These are phyloP conservation scores for Antheraea assamensis DNA, from an alignment of 2,888 invertebrate species.

Conservation along the genomic window DNA sequence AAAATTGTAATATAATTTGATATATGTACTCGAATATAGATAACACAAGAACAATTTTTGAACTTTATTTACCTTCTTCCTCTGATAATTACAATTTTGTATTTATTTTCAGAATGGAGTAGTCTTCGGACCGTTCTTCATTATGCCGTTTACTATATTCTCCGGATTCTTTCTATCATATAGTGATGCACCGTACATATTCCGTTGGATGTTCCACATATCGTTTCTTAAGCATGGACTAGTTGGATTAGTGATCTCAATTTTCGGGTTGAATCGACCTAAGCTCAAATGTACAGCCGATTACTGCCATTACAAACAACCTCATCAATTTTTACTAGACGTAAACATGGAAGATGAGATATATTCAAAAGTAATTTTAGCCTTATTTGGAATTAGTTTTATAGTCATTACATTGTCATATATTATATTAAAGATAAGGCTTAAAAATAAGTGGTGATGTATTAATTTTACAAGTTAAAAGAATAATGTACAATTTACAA, in stretches of 20 bases:
- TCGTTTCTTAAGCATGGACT: constrained; percentile 95
- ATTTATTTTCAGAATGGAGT: constrained; percentile 89
- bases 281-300: constrained; percentile 88
- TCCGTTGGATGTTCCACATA: constrained; percentile 93
- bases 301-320: constrained; percentile 89
- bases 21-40: too few relatives aligned
- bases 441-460: constrained; percentile 79
- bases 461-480: neutral
- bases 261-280: constrained; percentile 91
- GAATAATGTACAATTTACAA: neutral
- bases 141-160: constrained; percentile 94
- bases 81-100: constrained; percentile 22
- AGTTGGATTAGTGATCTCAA: constrained; percentile 90
- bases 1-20: too few relatives aligned
- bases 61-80: too few relatives aligned
- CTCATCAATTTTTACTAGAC: constrained; percentile 87
- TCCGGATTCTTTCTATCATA: constrained; percentile 96
- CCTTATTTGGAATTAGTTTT: constrained; percentile 85
- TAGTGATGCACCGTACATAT: constrained; percentile 88
- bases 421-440: constrained; percentile 84
- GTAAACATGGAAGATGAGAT: constrained; percentile 86
- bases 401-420: constrained; percentile 85
- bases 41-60: too few relatives aligned
- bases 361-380: constrained; percentile 85
- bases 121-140: constrained; percentile 93